These are phyloP conservation scores for Galerucella pusilla DNA, from an alignment of 2,888 invertebrate species.

Conservation along the genomic window DNA sequence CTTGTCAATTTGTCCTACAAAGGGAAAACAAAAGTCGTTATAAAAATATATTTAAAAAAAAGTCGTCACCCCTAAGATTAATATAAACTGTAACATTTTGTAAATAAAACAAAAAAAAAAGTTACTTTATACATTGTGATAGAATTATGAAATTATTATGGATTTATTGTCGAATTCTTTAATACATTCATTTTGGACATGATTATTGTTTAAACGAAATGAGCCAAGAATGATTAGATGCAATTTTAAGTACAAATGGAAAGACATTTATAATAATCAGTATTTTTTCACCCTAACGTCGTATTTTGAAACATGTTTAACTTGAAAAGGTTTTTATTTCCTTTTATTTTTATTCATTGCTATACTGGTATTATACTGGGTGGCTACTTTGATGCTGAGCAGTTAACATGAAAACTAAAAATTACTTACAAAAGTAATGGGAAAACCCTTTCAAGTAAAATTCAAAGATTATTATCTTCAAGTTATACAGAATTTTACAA, in stretches of 20 bases:
- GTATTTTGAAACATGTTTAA: neutral
- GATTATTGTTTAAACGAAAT: constrained; percentile 1
- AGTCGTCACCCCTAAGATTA: constrained; percentile 25
- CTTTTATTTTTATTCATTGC: no score
- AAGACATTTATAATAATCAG: neutral
- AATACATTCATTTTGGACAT: constrained; percentile 25
- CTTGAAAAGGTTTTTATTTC: neutral
- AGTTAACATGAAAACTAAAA: no score
- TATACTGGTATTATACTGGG: neutral
- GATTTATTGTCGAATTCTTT: constrained; percentile 29
- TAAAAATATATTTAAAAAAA: constrained; percentile 16
- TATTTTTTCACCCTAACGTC: neutral
- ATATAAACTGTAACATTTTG: constrained; percentile 45
- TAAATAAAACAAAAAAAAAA: constrained; percentile 41
- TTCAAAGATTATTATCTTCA: no score
- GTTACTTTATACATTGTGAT: constrained; percentile 42
- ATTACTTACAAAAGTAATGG: no score
- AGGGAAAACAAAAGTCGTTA: constrained; percentile 36
- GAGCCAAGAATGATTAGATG: neutral
- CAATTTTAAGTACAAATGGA: constrained; percentile 2
- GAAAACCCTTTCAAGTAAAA: no score
- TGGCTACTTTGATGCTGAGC: neutral
- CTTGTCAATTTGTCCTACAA: constrained; percentile 49
- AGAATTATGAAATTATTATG: constrained; percentile 39
- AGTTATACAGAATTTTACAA: no score